phyloP scores from a whole-genome alignment of 2,888 invertebrate genomes.

The Leptinotarsa rubiginosa region DNA sequence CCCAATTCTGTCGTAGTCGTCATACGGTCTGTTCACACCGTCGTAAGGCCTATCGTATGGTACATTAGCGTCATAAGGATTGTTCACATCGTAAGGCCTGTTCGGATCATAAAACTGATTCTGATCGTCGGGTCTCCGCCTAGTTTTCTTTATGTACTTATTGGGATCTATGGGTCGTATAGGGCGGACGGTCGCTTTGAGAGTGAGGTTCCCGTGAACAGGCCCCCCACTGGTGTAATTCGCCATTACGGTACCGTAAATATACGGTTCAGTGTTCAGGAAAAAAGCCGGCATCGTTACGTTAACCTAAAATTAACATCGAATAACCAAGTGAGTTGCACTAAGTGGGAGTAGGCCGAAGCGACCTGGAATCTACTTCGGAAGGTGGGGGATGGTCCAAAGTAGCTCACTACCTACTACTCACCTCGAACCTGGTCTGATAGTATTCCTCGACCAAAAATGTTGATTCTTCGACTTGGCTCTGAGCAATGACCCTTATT shows the following conservation, averaged over 20 bases:
- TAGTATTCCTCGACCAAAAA: constrained; percentile 96
- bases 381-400: background rate
- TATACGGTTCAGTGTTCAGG: constrained; percentile 85
- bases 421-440: constrained; percentile 87
- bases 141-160: constrained; percentile 45
- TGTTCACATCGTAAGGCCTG: constrained; percentile 34
- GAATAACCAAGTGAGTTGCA: background rate
- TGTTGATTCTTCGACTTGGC: constrained; percentile 86
- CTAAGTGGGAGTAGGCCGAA: too few species aligned
- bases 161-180: constrained; percentile 67
- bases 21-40: constrained; percentile 27
- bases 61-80: constrained; percentile 35
- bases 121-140: constrained; percentile 44
- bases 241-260: constrained; percentile 90
- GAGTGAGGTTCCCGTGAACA: constrained; percentile 87
- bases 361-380: too few species aligned
- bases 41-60: constrained; percentile 35
- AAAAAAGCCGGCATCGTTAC: constrained; percentile 96
- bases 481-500: constrained; percentile 88
- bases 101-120: constrained; percentile 30
- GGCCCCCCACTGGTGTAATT: constrained; percentile 96
- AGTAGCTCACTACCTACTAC: background rate
- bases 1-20: constrained; percentile 29
- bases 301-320: constrained; percentile 72
- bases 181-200: constrained; percentile 82